A percentile compares a stretch with the other conserved stretches of the same genome.
phyloP scores from a whole-genome alignment of 2,888 invertebrate genomes.

The Perdita meconis region DNA sequence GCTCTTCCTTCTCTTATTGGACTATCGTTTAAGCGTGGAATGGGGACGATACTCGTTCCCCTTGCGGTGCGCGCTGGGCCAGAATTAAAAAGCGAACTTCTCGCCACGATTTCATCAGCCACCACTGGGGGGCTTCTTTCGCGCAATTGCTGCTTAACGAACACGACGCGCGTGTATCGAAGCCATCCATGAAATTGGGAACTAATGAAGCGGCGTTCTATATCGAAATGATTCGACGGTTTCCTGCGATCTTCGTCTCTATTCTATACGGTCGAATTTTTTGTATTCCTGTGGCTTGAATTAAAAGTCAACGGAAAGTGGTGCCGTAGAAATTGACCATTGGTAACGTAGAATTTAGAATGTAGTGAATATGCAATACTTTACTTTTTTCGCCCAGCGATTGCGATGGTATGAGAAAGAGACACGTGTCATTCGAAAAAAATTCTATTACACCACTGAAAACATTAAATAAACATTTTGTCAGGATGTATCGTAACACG shows the following conservation, averaged over 20 bases:
- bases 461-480: neutral
- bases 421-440: neutral
- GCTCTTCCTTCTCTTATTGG: constrained; percentile 64
- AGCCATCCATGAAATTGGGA: constrained; percentile 1
- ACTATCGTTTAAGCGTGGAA: constrained; percentile 53
- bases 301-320: too few relatives aligned
- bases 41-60: constrained; percentile 37
- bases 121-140: neutral
- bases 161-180: neutral
- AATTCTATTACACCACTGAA: neutral
- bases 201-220: neutral
- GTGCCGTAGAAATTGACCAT: too few relatives aligned
- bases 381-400: too few relatives aligned
- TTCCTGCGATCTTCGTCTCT: too few relatives aligned
- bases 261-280: too few relatives aligned
- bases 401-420: too few relatives aligned
- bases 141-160: neutral
- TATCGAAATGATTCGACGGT: too few relatives aligned
- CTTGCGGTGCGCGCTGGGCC: constrained; percentile 1
- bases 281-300: too few relatives aligned
- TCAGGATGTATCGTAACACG: neutral
- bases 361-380: too few relatives aligned
- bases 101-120: constrained; percentile 10
- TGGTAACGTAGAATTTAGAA: too few relatives aligned
- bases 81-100: constrained; percentile 58